These are phyloP conservation scores for Ceratosolen fusciceps DNA, from an alignment of 1,140 invertebrate species.

Conservation along the genomic window DNA sequence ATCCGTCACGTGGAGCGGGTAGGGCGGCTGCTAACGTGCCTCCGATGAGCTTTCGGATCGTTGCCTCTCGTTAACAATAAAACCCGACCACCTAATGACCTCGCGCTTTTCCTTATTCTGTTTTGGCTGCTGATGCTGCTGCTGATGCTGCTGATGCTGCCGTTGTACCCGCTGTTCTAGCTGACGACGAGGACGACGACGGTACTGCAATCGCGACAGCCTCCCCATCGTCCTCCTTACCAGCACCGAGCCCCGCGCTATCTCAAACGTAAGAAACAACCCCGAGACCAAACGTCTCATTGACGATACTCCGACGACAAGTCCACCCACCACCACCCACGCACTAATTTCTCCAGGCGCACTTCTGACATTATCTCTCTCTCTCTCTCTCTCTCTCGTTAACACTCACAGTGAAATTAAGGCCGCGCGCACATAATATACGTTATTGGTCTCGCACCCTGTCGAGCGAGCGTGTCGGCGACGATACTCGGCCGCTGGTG, in stretches of 20 bases:
- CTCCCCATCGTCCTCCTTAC: slow-evolving; percentile 20
- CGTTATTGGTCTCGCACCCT: too few species aligned
- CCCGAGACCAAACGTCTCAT: background rate
- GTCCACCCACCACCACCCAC: background rate
- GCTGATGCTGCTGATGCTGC: background rate
- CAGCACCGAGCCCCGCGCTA: background rate
- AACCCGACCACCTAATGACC: background rate
- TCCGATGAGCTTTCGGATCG: background rate
- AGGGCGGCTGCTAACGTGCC: background rate
- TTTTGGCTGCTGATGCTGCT: background rate
- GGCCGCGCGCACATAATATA: too few species aligned
- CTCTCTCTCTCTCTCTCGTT: too few species aligned
- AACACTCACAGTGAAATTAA: too few species aligned
- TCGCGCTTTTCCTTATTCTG: background rate
- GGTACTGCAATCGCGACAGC: background rate
- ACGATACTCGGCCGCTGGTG: too few species aligned
- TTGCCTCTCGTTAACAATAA: background rate
- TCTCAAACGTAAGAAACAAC: background rate
- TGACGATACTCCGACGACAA: background rate
- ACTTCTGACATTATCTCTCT: too few species aligned
- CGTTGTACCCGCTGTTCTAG: background rate
- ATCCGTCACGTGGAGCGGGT: background rate
- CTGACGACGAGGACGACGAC: background rate
- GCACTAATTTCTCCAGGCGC: background rate
- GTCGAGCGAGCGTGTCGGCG: too few species aligned